Base-by-base conservation (phyloP, 2,888 invertebrate genomes). In the Drosophila dives region DNA sequence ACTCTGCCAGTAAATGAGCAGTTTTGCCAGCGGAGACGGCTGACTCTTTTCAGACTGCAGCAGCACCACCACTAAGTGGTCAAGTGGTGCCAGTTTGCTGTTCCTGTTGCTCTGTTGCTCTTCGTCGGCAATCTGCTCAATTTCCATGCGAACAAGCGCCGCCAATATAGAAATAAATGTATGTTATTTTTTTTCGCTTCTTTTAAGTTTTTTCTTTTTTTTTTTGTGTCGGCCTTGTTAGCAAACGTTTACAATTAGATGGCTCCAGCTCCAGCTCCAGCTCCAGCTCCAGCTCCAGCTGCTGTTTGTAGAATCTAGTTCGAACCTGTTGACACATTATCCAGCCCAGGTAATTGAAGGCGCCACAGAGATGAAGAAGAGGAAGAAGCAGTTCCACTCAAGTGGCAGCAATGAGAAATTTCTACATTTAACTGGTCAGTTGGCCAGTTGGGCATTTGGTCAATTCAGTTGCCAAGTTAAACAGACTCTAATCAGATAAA, bases 211-310 rank as follows among this genome's bases (percentile, higher is more conserved):
- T 49, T 38, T 20, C 50, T 42, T n/a, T 8, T 50, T 56, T 56
- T 60, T 66, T 33, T 26, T 61, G 51, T 45, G 66, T 65, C 80
- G 65, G 65, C 56, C 79, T 77, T 80, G 77, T 80, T 74, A 77
- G 75, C 83, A 77, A 88, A 81, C 82, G 80, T 75, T 80, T 77
- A 88, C 81, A 85, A 88, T 86, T 85, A 86, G 87, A 73, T 69
- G 80, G 55, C 50, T 36, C 40, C 50, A 32, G 23, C 45, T 23
- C 6, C 45, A 6, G 20, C 42, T 45, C 20, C 45, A 20, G 23
- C 7, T 23, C 6, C 45, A 6, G 20, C 42, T 45, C 20, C 45
- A 20, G 23, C 7, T 45, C 15, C 26, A 29, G 29, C 17, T 26
- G 26, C 26, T 49, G 17, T n/a, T 26, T 6, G 29, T 23, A 15